Evolutionary conservation across 2,797 vertebrate genomes (phyloP).

Genomic region (Lutjanus argentimaculatus): DNA sequence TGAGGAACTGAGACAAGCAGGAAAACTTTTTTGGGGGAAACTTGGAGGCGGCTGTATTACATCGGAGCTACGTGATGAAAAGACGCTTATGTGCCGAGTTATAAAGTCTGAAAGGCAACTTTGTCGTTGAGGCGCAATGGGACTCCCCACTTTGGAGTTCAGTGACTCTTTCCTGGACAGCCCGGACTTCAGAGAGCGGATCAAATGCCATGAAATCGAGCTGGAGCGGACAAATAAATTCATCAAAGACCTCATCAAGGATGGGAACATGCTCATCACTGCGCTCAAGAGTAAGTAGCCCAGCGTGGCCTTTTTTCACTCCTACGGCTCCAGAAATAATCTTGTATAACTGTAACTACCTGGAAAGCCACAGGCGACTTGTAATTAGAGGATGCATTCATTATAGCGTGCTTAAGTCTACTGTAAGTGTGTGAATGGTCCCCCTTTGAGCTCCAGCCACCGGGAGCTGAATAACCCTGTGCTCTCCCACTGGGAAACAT

Average conservation of each 20-base stretch:
- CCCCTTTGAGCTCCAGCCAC: constrained; percentile 18
- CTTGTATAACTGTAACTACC: constrained; percentile 1
- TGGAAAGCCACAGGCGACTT: constrained; percentile 35
- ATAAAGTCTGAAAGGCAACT: constrained; percentile 6
- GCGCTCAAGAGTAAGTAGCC: constrained; percentile 93
- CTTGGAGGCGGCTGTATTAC: constrained; percentile 30
- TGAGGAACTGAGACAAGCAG: constrained; percentile 59
- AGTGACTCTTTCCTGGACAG: constrained; percentile 97
- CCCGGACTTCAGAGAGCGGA: constrained; percentile 95
- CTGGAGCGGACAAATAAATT: constrained; percentile 97
- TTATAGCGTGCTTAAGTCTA: constrained; percentile 16
- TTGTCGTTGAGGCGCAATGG: constrained; percentile 84
- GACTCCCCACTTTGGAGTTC: constrained; percentile 97
- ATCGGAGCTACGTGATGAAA: constrained; percentile 60
- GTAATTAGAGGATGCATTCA: constrained; percentile 52
- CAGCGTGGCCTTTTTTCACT: neutral
- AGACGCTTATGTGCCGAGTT: constrained; percentile 17
- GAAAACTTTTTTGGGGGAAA: constrained; percentile 55
- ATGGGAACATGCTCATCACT: constrained; percentile 95
- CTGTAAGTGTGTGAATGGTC: constrained; percentile 16
- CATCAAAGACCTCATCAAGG: constrained; percentile 98
- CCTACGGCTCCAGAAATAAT: constrained; percentile 11
- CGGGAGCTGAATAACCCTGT: neutral
- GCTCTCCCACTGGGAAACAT: constrained; percentile 17
- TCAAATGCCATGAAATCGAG: constrained; percentile 96